Evolutionary conservation across 2,113 vertebrate genomes (phyloP).

Genomic region (Prinia subflava): DNA sequence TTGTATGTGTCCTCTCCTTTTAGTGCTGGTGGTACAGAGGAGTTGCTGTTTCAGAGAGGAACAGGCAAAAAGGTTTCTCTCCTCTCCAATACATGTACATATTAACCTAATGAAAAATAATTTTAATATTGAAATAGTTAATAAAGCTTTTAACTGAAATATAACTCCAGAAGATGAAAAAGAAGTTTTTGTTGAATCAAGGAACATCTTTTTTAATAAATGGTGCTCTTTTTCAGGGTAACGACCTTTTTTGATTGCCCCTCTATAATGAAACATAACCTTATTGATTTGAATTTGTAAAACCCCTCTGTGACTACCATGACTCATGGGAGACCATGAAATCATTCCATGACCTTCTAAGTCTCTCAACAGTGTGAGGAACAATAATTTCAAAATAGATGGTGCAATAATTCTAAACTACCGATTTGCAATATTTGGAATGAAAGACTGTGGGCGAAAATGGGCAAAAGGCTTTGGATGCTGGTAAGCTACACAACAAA

Average conservation of each 20-base stretch:
- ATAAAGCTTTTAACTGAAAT: not conserved
- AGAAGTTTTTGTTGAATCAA: not conserved
- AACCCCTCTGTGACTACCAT: not conserved
- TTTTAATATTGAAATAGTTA: not conserved
- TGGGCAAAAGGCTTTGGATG: not conserved
- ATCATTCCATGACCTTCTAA: not conserved
- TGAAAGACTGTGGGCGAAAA: not conserved
- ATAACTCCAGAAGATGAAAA: not conserved
- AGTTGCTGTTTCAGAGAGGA: not conserved
- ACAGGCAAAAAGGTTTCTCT: not conserved
- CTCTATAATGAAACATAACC: not conserved
- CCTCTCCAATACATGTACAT: not conserved
- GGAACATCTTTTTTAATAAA: not conserved
- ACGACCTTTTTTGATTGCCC: not conserved
- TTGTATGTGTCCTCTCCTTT: not conserved
- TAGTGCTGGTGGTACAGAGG: not conserved
- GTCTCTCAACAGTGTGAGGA: not conserved
- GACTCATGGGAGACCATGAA: not conserved
- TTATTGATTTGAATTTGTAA: slow-evolving; percentile 34
- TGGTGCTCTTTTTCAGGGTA: not conserved
- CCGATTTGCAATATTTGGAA: not conserved
- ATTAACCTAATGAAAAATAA: not conserved
- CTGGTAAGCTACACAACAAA: not conserved
- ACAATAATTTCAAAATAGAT: slow-evolving; percentile 13
- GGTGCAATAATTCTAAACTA: not conserved